Base-by-base conservation (phyloP, 2,888 invertebrate genomes). In the Tachina grossa region DNA sequence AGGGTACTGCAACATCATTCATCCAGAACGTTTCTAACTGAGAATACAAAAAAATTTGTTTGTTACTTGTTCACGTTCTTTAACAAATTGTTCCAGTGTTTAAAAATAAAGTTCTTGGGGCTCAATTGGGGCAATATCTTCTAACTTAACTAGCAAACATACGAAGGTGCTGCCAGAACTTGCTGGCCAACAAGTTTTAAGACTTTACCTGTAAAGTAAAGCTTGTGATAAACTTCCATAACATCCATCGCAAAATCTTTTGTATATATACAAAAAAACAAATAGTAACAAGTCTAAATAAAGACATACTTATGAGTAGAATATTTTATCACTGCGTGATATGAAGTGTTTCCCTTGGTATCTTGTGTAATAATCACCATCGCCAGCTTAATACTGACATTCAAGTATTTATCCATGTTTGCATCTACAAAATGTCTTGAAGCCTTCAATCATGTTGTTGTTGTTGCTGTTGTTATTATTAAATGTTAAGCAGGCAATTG, bases 271-370 rank as follows among this genome's bases (percentile, higher is more conserved):
- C 0, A 31, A 2, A 31, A 41, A n/a, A 66, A 66, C 22, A 74
- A 22, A 49, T 19, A 43, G 14, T 65, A 68, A 51, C 11, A 74
- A 49, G 39, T n/a, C 72, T 57, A 51, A 57, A 41, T 16, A 71
- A 72, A 55, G 72, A 47, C 39, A 69, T 31, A 41, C 16, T 72
- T 78, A 61, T 53, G 57, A 53, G 39, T 68, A 49, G 74, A 65
- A 79, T 78, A 65, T 79, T 75, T 75, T 75, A 79, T 75, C 55
- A 65, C 83, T 69, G 75, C 69, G 49, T 69, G 69, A 75, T 75
- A 79, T 51, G 49, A 79, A 75, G 69, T 79, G 57, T 65, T 79
- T 51, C 31, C 2, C 16, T 19, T n/a, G 63, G 49, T 66, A 57
- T 16, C 65, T 49, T 19, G 16, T 43, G 19, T 39, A 69, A 43